phyloP scores from a whole-genome alignment of 2,888 invertebrate species.

The Dromius quadrimaculatus region DNA sequence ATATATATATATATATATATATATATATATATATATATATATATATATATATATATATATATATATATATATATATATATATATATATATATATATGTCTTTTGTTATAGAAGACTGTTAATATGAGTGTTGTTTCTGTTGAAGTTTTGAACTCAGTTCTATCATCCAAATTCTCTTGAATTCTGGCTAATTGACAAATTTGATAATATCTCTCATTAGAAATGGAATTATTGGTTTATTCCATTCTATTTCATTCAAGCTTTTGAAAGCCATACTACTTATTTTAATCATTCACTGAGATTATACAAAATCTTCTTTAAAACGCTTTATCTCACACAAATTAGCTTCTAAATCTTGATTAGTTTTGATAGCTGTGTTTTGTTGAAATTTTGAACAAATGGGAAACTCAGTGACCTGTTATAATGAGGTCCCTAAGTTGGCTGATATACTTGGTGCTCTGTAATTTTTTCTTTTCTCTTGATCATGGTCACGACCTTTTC shows the following conservation, averaged over 20 bases:
- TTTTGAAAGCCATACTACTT: constrained; percentile 48
- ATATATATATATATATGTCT: no score
- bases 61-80: no score
- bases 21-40: no score
- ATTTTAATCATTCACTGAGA: constrained; percentile 47
- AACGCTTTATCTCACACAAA: constrained; percentile 46
- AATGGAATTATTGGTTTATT: constrained; percentile 43
- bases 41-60: no score
- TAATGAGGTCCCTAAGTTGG: constrained; percentile 39
- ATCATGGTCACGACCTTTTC: constrained; percentile 29
- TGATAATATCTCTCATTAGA: constrained; percentile 49
- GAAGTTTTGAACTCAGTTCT: constrained; percentile 43
- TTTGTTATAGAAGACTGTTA: constrained; percentile 51
- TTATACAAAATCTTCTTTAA: constrained; percentile 36
- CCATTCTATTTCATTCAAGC: constrained; percentile 51
- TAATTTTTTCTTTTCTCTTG: constrained; percentile 31
- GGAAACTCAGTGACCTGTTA: constrained; percentile 43
- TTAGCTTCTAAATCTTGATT: constrained; percentile 22
- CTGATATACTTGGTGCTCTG: constrained; percentile 35
- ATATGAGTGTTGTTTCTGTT: constrained; percentile 39
- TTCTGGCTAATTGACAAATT: constrained; percentile 44
- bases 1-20: no score
- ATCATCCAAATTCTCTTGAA: constrained; percentile 19
- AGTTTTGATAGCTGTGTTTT: constrained; percentile 19
- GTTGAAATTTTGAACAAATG: constrained; percentile 41